A percentile compares a stretch with the other conserved stretches of the same genome.
Conservation (phyloP, 2,113 vertebrate species). For the Mustela nigripes region DNA sequence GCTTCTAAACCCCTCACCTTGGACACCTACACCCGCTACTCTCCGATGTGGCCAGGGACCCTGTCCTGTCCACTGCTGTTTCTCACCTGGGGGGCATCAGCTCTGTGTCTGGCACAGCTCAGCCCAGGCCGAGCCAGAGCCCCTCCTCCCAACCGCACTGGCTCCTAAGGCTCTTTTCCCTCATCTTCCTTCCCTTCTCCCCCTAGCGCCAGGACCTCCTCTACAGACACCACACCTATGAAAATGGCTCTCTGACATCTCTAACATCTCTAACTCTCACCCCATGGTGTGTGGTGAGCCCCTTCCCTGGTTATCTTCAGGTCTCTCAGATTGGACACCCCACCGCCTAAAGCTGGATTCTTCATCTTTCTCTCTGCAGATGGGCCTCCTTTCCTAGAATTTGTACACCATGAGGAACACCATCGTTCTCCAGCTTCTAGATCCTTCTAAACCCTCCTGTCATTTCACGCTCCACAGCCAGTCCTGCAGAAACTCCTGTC, state of each 20-base stretch:
- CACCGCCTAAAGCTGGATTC: not conserved
- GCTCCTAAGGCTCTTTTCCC: not conserved
- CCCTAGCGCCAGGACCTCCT: not conserved
- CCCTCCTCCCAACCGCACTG: not conserved
- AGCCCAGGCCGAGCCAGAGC: not conserved
- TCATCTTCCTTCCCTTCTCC: not conserved
- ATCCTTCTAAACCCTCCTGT: not conserved
- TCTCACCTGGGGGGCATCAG: not conserved
- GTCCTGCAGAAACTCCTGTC: not conserved
- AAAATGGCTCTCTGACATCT: not conserved
- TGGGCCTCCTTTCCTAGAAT: not conserved
- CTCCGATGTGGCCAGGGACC: not conserved
- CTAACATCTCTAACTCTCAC: not conserved
- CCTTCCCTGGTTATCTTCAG: rapidly evolving
- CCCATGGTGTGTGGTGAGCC: rapidly evolving
- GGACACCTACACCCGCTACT: rapidly evolving
- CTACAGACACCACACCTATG: not conserved
- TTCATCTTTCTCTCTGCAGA: not conserved
- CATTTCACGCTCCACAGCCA: not conserved
- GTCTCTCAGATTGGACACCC: not conserved
- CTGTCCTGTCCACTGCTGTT: rapidly evolving
- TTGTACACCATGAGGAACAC: not conserved
- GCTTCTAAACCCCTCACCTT: rapidly evolving
- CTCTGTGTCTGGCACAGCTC: rapidly evolving
- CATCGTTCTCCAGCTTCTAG: not conserved